Base-by-base conservation (phyloP, 2,797 vertebrate species). In the Parambassis ranga region DNA sequence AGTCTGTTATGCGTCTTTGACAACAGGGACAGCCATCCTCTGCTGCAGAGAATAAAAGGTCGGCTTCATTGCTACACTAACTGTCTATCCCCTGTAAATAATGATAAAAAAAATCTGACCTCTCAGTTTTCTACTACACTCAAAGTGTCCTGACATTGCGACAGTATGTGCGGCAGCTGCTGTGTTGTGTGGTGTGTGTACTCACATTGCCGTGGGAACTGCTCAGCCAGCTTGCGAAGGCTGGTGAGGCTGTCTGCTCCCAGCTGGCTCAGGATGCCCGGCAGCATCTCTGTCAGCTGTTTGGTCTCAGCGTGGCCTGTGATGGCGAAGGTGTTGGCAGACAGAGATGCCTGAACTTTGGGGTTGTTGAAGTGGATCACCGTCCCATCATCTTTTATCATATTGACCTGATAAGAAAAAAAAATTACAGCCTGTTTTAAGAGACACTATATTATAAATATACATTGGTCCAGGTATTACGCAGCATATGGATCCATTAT, bases 321-420 rank as follows among this genome's bases (percentile, higher is more conserved):
- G 88, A 98, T 97, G 77, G 96, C 96, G 53, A 99, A 98, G 62
- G 97, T 99, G 87, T 99, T 98, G 85, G 97, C 96, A 18, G 97
- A 98, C 51, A 99, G 92, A 61, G 97, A 99, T 20, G 96, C 97
- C 75, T 98, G 97, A 77, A 99, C 97, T 92, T 98, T 99, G 81
- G 97, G 97, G 82, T 99, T 98, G 88, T 98, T 99, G 93, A 98
- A 99, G 90, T 99, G 96, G 91, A 99, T 98, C 87, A 98, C 97
- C 6, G 95, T 97, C 33, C 98, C 98, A 35, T 98, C 97, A 15
- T 98, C 96, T 92, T 97, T 98, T 76, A 99, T 98, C 96, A 98
- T 98, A 83, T 98, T 98, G 82, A 98, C 97, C 97, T 99, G 84
- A 1, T 10, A 26, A 18, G 9, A 14, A 13, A 2, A 11, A 16